Base-by-base conservation (phyloP, 2,888 invertebrate genomes). In the Hyppa rectilinea region DNA sequence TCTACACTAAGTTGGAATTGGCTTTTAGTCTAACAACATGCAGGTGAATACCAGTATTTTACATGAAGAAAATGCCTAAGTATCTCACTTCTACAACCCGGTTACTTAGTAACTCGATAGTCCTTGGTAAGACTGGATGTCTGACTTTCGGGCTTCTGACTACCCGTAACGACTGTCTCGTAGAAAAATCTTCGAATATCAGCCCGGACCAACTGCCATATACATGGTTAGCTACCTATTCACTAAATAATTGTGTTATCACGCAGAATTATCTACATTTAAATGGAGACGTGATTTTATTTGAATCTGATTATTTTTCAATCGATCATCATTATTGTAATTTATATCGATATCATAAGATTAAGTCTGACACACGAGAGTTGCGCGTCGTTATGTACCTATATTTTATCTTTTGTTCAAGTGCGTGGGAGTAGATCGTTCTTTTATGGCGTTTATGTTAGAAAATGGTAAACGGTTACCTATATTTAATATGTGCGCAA, bases 251-350 rank as follows among this genome's bases (percentile, higher is more conserved):
- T 34, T 49, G 4, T 26, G 14, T 40, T 78, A 53, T 63, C 73
- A 29, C 12, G 2, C 9, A 49, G 31, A 53, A 53, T 63, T 45
- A 78, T 78, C 78, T 34, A 10, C 34, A 26, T n/a, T 3, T n/a
- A 36, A 36, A 45, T 53, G 56, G 3, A 61, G 45, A 66, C 61
- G 69, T 55, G 79, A 79, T 76, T 76, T 76, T 23, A 31, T 59
- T 64, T 49, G 20, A 66, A 38, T 31, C 3, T 38, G 45, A 59
- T 58, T 73, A 60, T n/a, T 23, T 45, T 38, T 31, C 52, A 38
- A 79, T 75, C 79, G 59, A 79, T 79, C 75, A 78, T 72, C 59
- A 59, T 75, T 78, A 75, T 59, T 72, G n/a, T 71, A 14, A n/a
- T 31, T 26, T 59, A 36, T 17, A 29, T 36, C 40, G 40, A 55